A percentile compares a stretch with the other conserved stretches of the same genome.
These are phyloP conservation scores for Corbicula japonica DNA, from an alignment of 2,888 invertebrate species.

Conservation along the genomic window DNA sequence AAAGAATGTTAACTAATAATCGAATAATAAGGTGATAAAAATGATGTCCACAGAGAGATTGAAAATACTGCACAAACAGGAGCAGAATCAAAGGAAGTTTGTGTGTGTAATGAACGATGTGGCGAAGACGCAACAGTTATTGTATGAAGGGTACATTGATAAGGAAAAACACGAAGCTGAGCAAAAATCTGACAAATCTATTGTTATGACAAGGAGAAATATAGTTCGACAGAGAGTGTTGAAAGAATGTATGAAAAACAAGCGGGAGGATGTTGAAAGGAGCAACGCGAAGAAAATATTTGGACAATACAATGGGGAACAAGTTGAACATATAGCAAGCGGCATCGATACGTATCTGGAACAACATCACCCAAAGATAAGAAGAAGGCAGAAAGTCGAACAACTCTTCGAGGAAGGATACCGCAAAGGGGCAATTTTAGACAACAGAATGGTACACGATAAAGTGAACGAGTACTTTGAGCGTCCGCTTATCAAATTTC, in stretches of 20 bases:
- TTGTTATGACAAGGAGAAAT: conserved; percentile 58
- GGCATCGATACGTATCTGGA: conserved; percentile 66
- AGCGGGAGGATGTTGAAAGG: conserved; percentile 58
- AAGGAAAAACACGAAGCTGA: conserved; percentile 66
- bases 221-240: conserved; percentile 68
- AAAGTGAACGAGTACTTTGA: conserved; percentile 64
- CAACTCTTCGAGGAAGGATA: conserved; percentile 60
- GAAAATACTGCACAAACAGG: conserved; percentile 57
- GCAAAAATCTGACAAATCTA: conserved; percentile 62
- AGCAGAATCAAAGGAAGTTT: conserved; percentile 68
- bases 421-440: conserved; percentile 62
- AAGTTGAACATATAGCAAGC: conserved; percentile 64
- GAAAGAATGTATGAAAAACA: conserved; percentile 69
- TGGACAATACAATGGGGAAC: conserved; percentile 68
- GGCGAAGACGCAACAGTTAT: conserved; percentile 60
- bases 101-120: conserved; percentile 72
- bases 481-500: conserved; percentile 52
- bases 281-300: conserved; percentile 44
- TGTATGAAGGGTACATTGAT: conserved; percentile 59
- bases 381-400: conserved; percentile 64
- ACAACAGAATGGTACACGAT: conserved; percentile 41
- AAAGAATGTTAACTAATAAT: too few species aligned
- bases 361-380: conserved; percentile 65
- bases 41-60: conserved; percentile 65
- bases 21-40: too few species aligned